These are phyloP conservation scores for Archaeoteleia sp. DNA, from an alignment of 2,888 invertebrate species.

Conservation along the genomic window DNA sequence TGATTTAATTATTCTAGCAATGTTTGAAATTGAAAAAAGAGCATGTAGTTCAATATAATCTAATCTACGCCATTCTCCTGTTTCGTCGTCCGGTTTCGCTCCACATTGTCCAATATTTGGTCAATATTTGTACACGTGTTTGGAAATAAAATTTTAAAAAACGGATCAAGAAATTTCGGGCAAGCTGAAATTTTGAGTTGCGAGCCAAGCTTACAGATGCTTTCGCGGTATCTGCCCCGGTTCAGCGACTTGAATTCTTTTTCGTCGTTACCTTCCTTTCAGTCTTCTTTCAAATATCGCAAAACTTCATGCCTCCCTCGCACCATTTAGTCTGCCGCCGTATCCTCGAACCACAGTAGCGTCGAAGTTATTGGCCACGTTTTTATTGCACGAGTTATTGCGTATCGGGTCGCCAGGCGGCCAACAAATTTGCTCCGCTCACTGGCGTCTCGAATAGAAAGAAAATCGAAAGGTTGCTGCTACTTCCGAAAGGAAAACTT, in stretches of 20 bases:
- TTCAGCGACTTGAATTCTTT: conserved; percentile 24
- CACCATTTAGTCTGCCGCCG: conserved; percentile 29
- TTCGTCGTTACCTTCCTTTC: conserved; percentile 27
- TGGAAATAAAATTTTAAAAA: conserved; percentile 22
- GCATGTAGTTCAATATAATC: no score
- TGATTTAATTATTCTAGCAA: no score
- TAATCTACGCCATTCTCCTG: no score
- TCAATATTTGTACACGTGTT: no score
- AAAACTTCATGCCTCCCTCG: conserved; percentile 55
- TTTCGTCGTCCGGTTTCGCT: no score
- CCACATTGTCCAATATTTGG: no score
- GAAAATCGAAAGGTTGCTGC: conserved; percentile 28
- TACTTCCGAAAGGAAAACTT: conserved; percentile 25
- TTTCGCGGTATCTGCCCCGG: conserved; percentile 21
- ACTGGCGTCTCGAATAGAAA: conserved; percentile 16
- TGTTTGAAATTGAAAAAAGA: no score
- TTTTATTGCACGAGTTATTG: conserved; percentile 70
- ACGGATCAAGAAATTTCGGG: conserved; percentile 1
- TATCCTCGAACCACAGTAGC: conserved; percentile 13
- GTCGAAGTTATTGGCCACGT: conserved; percentile 65
- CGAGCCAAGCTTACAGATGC: conserved; percentile 16
- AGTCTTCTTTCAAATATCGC: conserved; percentile 62
- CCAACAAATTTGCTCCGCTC: conserved; percentile 63
- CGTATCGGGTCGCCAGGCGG: conserved; percentile 58
- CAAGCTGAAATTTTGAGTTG: conserved; percentile 5